Evolutionary conservation across 2,113 vertebrate species (phyloP).

Genomic region (Rhombomys opimus): DNA sequence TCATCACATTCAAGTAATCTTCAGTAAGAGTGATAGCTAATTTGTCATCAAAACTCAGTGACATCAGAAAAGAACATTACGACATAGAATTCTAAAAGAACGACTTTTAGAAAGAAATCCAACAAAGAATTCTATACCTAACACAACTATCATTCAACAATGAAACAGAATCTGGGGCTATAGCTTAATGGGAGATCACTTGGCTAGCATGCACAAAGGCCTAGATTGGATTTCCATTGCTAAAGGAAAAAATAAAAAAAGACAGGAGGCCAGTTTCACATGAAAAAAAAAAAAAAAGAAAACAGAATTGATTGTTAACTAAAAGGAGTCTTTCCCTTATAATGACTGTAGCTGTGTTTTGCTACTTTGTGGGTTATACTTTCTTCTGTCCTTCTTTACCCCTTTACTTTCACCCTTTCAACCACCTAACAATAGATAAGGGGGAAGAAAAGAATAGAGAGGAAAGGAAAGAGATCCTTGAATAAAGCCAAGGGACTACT

Average conservation of each 20-base stretch:
- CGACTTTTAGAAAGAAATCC: neutral
- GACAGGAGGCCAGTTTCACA: neutral
- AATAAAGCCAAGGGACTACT: too few species aligned
- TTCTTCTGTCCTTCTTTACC: too few species aligned
- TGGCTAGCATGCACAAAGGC: neutral
- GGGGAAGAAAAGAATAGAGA: too few species aligned
- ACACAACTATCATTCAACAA: neutral
- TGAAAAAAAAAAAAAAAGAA: neutral
- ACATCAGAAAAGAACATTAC: neutral
- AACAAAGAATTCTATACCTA: neutral
- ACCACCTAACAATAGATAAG: too few species aligned
- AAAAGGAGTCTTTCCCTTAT: neutral
- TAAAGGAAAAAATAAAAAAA: neutral
- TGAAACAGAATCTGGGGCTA: neutral
- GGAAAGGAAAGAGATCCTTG: too few species aligned
- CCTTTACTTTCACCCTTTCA: too few species aligned
- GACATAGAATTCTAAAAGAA: neutral
- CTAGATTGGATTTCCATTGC: neutral
- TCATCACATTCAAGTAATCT: neutral
- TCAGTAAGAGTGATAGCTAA: neutral
- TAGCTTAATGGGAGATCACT: neutral
- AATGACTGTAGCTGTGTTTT: neutral
- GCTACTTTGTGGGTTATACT: too few species aligned
- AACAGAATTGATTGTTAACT: neutral
- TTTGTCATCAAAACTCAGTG: neutral